Evolutionary conservation across 2,888 invertebrate genomes (phyloP).

Genomic region (Drosophila hamatofila): DNA sequence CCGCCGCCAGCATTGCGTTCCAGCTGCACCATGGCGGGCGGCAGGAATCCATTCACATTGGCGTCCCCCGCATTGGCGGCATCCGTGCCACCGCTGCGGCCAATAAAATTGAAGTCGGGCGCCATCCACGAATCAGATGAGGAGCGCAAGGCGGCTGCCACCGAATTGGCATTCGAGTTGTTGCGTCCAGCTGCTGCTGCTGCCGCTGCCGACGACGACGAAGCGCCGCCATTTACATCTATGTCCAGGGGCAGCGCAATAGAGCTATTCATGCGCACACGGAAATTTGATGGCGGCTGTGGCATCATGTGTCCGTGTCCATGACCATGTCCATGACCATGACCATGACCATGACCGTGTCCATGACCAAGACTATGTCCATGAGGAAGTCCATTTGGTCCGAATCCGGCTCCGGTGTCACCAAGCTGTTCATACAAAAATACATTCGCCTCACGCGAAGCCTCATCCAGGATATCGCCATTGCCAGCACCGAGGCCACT

Average conservation of each 20-base stretch:
- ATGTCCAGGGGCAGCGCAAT: conserved; percentile 66
- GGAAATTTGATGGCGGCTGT: conserved; percentile 54
- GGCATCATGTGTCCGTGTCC: conserved; percentile 37
- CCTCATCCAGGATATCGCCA: conserved; percentile 20
- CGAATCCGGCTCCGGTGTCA: not conserved
- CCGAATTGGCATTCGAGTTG: conserved; percentile 21
- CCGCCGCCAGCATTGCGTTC: conserved; percentile 49
- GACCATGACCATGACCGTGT: no score
- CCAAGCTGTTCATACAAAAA: conserved; percentile 54
- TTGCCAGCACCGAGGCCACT: conserved; percentile 14
- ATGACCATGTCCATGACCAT: conserved; percentile 2
- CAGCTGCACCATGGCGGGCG: conserved; percentile 48
- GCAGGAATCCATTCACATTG: conserved; percentile 53
- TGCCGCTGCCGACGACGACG: conserved; percentile 13
- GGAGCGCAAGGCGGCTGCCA: conserved; percentile 56
- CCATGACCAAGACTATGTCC: no score
- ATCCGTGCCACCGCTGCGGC: conserved; percentile 13
- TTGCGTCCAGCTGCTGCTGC: conserved; percentile 20
- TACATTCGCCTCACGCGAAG: conserved; percentile 31
- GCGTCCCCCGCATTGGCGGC: conserved; percentile 26
- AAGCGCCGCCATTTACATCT: conserved; percentile 59
- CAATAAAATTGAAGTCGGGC: conserved; percentile 61
- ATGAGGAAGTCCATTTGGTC: no score
- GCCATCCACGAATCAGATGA: conserved; percentile 70
- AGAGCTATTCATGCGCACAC: conserved; percentile 63